A percentile compares a stretch with the other conserved stretches of the same genome.
Evolutionary conservation across 2,113 vertebrate genomes (phyloP).

Genomic region (Prionailurus bengalensis): DNA sequence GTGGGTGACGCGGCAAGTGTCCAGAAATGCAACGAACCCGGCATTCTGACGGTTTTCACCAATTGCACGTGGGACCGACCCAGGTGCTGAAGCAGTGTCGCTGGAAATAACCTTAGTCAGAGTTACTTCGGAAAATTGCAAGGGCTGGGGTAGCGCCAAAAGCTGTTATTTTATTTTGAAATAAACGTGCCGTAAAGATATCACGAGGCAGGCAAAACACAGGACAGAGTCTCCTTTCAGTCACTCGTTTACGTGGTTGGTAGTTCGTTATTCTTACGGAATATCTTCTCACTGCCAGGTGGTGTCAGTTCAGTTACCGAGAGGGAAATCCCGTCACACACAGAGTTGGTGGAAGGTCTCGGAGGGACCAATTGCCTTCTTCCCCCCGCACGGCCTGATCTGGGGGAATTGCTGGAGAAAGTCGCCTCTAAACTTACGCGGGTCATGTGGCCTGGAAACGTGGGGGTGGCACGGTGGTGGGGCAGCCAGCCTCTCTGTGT

Average conservation of each 20-base stretch:
- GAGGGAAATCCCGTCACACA: fast-evolving
- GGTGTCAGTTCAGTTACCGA: background rate
- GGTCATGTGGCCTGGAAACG: background rate
- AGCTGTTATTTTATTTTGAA: background rate
- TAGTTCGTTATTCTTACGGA: background rate
- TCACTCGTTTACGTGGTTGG: too few relatives aligned
- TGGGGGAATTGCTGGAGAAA: background rate
- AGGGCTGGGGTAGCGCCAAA: fast-evolving
- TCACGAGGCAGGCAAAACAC: fast-evolving
- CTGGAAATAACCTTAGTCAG: background rate
- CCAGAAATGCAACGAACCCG: fast-evolving
- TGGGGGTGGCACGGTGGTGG: too few relatives aligned
- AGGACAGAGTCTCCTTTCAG: fast-evolving
- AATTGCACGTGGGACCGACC: fast-evolving
- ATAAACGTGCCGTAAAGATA: background rate
- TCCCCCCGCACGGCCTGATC: background rate
- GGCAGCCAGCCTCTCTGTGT: background rate
- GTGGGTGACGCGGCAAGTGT: fast-evolving
- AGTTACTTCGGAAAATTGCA: background rate
- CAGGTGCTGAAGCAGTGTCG: background rate
- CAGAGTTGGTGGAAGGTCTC: background rate
- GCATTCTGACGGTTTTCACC: background rate
- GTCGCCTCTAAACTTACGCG: fast-evolving
- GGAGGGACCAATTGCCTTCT: background rate
- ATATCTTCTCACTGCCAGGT: background rate